Evolutionary conservation across 2,888 invertebrate species (phyloP).

Genomic region (Glyphotaelius pellucidus): DNA sequence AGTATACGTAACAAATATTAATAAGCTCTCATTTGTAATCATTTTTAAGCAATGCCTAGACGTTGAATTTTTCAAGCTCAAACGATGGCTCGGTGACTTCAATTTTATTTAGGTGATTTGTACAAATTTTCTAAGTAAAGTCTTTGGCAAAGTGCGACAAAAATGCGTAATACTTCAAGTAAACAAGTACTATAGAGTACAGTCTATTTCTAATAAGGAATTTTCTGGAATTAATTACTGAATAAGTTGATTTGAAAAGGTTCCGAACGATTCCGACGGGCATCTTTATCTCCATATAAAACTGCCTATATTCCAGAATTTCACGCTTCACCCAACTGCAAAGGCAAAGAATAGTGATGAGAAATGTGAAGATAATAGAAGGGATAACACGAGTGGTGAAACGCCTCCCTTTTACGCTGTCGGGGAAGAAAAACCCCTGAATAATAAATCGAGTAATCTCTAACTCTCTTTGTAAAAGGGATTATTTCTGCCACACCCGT

Average conservation of each 20-base stretch:
- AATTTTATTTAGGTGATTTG: background rate
- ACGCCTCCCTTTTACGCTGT: background rate
- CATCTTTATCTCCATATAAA: background rate
- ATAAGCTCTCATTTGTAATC: slow-evolving; percentile 54
- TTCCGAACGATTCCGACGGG: background rate
- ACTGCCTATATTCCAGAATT: background rate
- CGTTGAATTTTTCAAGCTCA: background rate
- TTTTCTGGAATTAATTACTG: background rate
- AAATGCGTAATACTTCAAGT: background rate
- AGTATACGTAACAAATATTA: slow-evolving; percentile 51
- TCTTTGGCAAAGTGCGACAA: background rate
- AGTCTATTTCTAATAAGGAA: background rate
- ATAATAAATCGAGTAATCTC: background rate
- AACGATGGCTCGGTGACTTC: background rate
- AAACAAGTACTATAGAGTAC: too few species aligned
- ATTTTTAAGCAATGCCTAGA: slow-evolving; percentile 43
- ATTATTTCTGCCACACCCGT: background rate
- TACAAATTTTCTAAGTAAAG: background rate
- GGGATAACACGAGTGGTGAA: background rate
- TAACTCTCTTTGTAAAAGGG: background rate
- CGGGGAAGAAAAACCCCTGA: background rate
- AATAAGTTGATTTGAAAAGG: background rate
- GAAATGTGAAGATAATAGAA: background rate
- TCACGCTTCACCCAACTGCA: background rate
- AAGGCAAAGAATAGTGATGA: background rate